Evolutionary conservation across 1,140 invertebrate genomes (phyloP), one percentile per base, ranked within the genome.

Genomic region (Phortica variegata): DNA sequence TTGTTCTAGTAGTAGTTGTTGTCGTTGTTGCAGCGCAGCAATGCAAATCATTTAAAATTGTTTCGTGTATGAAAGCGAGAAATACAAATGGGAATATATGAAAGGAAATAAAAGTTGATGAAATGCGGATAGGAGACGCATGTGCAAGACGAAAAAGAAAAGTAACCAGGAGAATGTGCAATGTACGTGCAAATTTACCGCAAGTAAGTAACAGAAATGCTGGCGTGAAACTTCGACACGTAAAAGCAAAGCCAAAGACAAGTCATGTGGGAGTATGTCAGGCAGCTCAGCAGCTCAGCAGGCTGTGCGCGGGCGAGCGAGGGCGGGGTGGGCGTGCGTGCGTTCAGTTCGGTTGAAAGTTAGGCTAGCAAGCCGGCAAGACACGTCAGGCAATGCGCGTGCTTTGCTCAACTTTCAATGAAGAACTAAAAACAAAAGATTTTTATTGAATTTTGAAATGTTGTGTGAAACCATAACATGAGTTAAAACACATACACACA

Each of bases 361-460:
- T n/a, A n/a, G n/a, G n/a, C n/a, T n/a, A n/a, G n/a, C n/a, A n/a
- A n/a, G n/a, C 15, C 40, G 45, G 56, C 58, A 68, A 68, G 63
- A 68, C 62, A 63, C 58, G 59, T 51, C 56, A 47, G 34, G 34
- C 52, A 66, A 66, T 66, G 50, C 52, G 38, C 54, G 60, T 47
- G 47, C 50, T n/a, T n/a, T n/a, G n/a, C n/a, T n/a, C n/a, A n/a
- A n/a, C n/a, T n/a, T n/a, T n/a, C n/a, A n/a, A n/a, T n/a, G n/a
- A n/a, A 37, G 10, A 39, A 36, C 44, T 52, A 68, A n/a, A 66
- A 66, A 66, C 60, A 68, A 68, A 66, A 66, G 63, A 62, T 63
- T 65, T 63, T 68, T 66, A 66, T 66, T 66, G 63, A 66, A 66
- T 66, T 68, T 66, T 63, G 57, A 55, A 68, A 48, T 58, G 60